Base-by-base conservation (phyloP, 2,113 vertebrate species). In the Azemiops feae region DNA sequence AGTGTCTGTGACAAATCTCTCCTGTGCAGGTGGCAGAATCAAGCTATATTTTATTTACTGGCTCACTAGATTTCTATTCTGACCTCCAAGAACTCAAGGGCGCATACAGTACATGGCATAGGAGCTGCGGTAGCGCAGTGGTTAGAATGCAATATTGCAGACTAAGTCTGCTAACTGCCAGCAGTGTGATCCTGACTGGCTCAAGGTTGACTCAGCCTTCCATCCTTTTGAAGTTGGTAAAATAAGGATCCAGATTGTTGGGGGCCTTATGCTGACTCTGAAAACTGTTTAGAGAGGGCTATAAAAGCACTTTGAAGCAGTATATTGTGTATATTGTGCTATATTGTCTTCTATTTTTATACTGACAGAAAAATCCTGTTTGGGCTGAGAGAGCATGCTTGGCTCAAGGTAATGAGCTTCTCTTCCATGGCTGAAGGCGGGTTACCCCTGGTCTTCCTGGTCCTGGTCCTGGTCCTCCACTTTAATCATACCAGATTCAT, bases 41-140 rank as follows among this genome's bases (percentile, higher is more conserved):
- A 81, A 39, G 39, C 16, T 39, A 39, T 16, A 81, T 39, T 81
- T 74, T 74, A 74, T 34, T 74, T 6, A 74, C 18, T 39, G 16
- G 6, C 34, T 39, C 18, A 8, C 34, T 81, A 39, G 16, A 81
- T 81, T 81, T 81, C 16, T 81, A 81, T 39, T 81, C 34, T 39
- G 34, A 39, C 18, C 18, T 81, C 69, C 1, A 39, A 2, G 16
- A 39, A 81, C 18, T 39, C 16, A 39, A 39, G 69, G 69, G 39
- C 16, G 34, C 69, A 81, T 20, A 39, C 4, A n/a, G 27, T 64
- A n/a, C 11, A 64, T 14, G 27, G 60, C 1, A 30, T 3, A 60
- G 30, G 30, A n/a, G 6, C 64, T 3, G 5, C 0, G 12, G 12
- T 16, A 14, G 4, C 0, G 1, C 60, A n/a, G 30, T 64, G 25